Percentiles rank a stretch among this genome's conserved stretches.
Conservation (phyloP, 2,113 vertebrate species). For the Chaetorhynchus papuensis region DNA sequence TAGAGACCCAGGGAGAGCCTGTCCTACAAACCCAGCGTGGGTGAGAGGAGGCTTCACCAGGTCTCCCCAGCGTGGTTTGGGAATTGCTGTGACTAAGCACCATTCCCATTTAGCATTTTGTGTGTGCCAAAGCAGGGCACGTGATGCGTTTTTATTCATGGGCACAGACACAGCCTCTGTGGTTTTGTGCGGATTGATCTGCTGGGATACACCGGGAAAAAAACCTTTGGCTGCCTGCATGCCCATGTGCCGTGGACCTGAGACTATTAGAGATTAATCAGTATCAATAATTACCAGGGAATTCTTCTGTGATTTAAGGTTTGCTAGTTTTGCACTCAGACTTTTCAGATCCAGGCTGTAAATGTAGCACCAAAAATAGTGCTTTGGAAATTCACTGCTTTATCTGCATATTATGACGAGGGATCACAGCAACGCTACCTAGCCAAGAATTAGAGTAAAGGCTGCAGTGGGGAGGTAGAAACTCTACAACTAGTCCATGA, state of each 20-base stretch:
- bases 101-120: background rate
- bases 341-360: background rate
- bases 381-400: background rate
- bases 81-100: background rate
- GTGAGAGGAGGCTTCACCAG: rapidly evolving
- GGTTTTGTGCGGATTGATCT: background rate
- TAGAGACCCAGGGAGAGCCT: background rate
- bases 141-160: background rate
- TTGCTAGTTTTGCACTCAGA: background rate
- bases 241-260: rapidly evolving
- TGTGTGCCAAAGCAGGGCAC: background rate
- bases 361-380: rapidly evolving
- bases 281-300: background rate
- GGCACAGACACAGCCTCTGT: background rate
- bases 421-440: rapidly evolving
- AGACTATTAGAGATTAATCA: background rate
- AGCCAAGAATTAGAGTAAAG: background rate
- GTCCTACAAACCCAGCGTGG: background rate
- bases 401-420: background rate
- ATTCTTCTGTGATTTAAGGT: background rate
- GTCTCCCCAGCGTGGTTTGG: background rate
- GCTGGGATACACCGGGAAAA: background rate
- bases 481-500: background rate
- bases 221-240: background rate
- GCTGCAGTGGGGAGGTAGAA: rapidly evolving